A percentile compares a stretch with the other conserved stretches of the same genome.
Evolutionary conservation across 2,113 vertebrate species (phyloP).

Genomic region (Callorhinus ursinus): DNA sequence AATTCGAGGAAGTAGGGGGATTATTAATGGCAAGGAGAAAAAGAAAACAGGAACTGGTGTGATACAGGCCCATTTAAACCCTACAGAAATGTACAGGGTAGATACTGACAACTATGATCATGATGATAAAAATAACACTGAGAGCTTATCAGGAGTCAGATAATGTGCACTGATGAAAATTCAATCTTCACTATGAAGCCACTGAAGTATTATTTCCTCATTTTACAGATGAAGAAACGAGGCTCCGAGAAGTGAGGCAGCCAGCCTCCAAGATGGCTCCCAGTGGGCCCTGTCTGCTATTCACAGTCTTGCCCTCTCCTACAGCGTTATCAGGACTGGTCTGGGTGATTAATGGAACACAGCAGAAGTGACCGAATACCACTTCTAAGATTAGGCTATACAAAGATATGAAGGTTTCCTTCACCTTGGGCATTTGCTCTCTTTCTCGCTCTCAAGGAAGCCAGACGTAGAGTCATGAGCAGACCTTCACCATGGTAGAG

Average conservation of each 20-base stretch:
- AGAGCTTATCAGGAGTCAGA: neutral
- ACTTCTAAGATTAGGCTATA: neutral
- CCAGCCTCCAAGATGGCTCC: too few species aligned
- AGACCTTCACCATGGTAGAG: neutral
- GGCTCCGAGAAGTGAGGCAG: neutral
- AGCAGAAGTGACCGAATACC: neutral
- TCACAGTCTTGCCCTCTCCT: neutral
- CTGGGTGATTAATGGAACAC: neutral
- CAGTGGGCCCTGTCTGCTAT: neutral
- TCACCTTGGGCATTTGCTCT: neutral
- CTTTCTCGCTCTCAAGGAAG: neutral
- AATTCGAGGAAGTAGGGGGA: neutral
- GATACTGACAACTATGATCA: neutral
- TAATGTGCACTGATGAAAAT: neutral
- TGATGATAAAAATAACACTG: neutral
- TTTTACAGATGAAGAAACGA: neutral
- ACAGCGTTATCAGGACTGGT: too few species aligned
- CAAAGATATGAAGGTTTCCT: neutral
- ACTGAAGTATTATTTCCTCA: neutral
- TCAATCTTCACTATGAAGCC: neutral
- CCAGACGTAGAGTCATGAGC: neutral
- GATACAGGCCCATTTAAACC: neutral
- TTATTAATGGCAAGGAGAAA: neutral
- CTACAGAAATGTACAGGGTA: neutral
- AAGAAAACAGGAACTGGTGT: neutral